Evolutionary conservation across 2,797 vertebrate genomes (phyloP).

Genomic region (Sebastes cheni): DNA sequence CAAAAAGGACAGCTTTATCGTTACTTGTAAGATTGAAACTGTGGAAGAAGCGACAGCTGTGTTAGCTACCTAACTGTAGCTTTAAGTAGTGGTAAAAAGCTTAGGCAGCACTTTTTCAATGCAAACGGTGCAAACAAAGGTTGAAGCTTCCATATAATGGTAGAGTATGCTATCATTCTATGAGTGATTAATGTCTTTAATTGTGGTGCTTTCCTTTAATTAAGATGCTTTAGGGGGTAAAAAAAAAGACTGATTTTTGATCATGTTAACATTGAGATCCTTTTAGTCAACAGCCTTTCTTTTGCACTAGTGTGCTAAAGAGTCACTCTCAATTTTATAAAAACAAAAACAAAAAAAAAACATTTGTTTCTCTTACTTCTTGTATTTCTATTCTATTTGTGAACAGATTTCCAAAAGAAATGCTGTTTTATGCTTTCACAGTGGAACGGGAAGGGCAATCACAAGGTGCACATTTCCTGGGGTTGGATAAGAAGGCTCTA

Average conservation of each 20-base stretch:
- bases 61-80: not conserved
- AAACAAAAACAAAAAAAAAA: not conserved
- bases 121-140: not conserved
- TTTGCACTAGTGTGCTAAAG: not conserved
- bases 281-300: not conserved
- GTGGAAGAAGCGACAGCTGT: slow-evolving; percentile 13
- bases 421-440: slow-evolving; percentile 34
- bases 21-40: slow-evolving; percentile 20
- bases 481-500: slow-evolving; percentile 67
- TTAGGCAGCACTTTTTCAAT: not conserved
- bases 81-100: not conserved
- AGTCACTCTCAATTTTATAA: not conserved
- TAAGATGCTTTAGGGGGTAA: not conserved
- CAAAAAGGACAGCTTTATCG: slow-evolving; percentile 21
- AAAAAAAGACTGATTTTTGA: not conserved
- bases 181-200: not conserved
- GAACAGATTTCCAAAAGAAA: slow-evolving; percentile 63
- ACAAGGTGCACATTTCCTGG: slow-evolving; percentile 55
- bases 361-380: slow-evolving; percentile 64
- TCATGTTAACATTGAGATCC: not conserved
- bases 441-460: slow-evolving; percentile 43
- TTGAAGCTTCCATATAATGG: not conserved
- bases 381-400: slow-evolving; percentile 72
- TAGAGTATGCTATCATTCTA: not conserved
- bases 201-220: not conserved